A percentile compares a stretch with the other conserved stretches of the same genome.
Conservation (phyloP, 2,888 invertebrate genomes). For the Lampropteryx suffumata region DNA sequence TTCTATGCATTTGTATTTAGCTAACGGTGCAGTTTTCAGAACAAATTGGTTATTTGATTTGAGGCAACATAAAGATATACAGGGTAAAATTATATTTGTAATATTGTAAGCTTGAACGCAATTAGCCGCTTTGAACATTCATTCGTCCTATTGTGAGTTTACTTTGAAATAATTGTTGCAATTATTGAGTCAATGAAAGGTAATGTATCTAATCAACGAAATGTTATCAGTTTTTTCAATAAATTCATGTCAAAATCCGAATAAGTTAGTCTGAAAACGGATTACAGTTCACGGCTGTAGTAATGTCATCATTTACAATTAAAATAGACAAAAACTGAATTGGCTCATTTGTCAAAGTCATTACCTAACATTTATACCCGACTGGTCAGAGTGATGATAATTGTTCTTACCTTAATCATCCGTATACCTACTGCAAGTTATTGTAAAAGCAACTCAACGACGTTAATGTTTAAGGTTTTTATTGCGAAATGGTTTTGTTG, state of each 20-base stretch:
- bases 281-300: no score
- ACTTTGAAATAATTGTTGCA: conserved; percentile 3
- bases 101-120: conserved; percentile 26
- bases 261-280: no score
- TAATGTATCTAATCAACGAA: background rate
- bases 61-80: conserved; percentile 55
- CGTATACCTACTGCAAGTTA: conserved; percentile 1
- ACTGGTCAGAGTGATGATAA: no score
- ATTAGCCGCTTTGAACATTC: conserved; percentile 18
- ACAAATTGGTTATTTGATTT: conserved; percentile 3
- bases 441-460: conserved; percentile 7
- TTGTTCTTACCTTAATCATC: no score
- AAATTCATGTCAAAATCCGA: no score
- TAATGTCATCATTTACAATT: no score
- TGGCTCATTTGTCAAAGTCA: background rate
- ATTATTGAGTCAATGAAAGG: conserved; percentile 2
- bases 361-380: no score
- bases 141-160: conserved; percentile 9
- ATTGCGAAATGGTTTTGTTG: conserved; percentile 35
- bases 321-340: background rate
- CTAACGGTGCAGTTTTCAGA: background rate
- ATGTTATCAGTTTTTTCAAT: no score
- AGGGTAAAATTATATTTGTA: conserved; percentile 60
- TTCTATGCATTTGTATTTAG: background rate
- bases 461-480: conserved; percentile 6